Evolutionary conservation across 2,113 vertebrate genomes (phyloP).

Genomic region (Microtus richardsoni): DNA sequence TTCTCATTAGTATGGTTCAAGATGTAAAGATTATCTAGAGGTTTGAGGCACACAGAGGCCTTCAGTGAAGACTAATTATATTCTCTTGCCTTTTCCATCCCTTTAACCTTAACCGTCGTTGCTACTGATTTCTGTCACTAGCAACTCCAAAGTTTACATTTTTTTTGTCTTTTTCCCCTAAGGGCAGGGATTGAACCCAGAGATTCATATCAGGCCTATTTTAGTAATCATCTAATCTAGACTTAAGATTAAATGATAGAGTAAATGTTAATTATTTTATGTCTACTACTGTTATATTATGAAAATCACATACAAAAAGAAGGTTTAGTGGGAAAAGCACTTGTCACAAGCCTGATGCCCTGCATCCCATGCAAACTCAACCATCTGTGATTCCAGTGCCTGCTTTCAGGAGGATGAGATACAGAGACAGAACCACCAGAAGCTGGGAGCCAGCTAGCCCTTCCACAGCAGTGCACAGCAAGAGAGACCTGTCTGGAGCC

Average conservation of each 20-base stretch:
- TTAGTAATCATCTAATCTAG: conserved; percentile 2
- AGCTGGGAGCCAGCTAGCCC: neutral
- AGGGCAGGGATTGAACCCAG: neutral
- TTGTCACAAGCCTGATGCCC: neutral
- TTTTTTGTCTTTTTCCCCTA: neutral
- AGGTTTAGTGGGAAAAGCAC: neutral
- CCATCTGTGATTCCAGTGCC: too few species aligned
- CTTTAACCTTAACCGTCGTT: conserved; percentile 1
- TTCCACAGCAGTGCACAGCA: neutral
- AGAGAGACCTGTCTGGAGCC: neutral
- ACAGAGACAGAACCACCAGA: neutral
- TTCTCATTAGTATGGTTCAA: conserved; percentile 6
- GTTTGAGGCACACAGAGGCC: neutral
- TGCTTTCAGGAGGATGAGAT: neutral
- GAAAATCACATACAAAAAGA: neutral
- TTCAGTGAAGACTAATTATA: conserved; percentile 12
- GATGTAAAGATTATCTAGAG: conserved; percentile 10
- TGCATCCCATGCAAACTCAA: neutral
- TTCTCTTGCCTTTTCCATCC: neutral
- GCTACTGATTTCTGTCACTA: neutral
- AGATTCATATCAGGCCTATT: neutral
- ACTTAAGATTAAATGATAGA: conserved; percentile 27
- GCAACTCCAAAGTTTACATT: neutral
- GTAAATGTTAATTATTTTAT: conserved; percentile 36
- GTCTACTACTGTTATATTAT: neutral